Percentiles rank a stretch among this genome's conserved stretches.
Conservation (phyloP, 2,113 vertebrate species). For the Thalassoma bifasciatum region DNA sequence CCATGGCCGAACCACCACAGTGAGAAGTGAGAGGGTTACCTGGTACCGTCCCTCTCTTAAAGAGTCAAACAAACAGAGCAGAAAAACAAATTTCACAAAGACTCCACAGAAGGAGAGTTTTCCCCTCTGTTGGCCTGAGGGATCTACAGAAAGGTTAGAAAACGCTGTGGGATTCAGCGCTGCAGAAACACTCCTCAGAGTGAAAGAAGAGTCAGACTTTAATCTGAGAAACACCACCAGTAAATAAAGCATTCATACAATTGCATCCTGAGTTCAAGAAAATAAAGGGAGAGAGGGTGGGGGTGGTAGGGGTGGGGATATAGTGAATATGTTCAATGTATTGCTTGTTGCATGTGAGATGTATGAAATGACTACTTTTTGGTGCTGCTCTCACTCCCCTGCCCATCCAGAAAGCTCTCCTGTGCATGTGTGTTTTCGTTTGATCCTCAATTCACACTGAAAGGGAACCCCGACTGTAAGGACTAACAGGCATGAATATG, state of each 20-base stretch:
- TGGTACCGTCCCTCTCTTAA: conserved; percentile 19
- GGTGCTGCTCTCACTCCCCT: no score
- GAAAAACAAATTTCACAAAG: not conserved
- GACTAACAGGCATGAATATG: no score
- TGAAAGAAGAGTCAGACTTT: not conserved
- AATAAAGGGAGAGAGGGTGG: no score
- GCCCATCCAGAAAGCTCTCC: no score
- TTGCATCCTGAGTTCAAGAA: no score
- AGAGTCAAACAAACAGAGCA: conserved; percentile 23
- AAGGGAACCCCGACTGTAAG: no score
- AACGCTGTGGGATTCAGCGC: conserved; percentile 21
- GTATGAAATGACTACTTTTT: no score
- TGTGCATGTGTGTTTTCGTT: no score
- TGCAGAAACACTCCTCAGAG: not conserved
- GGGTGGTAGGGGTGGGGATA: no score
- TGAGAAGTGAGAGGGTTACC: conserved; percentile 12
- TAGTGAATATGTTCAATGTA: no score
- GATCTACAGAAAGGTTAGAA: conserved; percentile 26
- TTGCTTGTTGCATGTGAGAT: no score
- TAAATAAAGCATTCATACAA: not conserved
- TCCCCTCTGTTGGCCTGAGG: conserved; percentile 23
- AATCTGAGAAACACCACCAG: not conserved
- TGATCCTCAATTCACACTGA: no score
- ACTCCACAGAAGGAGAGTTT: conserved; percentile 8
- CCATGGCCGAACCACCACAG: conserved; percentile 51